Conservation (phyloP, 2,888 invertebrate genomes). For the Polydrusus tereticollis region DNA sequence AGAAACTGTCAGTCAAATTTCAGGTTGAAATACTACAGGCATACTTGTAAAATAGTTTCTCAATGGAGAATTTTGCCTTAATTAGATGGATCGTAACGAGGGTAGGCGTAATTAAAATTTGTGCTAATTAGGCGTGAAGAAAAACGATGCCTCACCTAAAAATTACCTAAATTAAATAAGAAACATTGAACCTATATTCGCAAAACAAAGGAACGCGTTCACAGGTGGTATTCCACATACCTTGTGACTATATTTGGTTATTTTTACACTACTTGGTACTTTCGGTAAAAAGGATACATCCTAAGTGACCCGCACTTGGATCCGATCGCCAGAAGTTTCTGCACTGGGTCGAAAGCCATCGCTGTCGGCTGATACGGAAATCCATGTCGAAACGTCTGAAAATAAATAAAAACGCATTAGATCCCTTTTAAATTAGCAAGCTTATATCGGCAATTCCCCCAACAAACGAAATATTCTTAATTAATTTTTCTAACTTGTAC, state of each 20-base stretch:
- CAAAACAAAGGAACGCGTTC: no score
- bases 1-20: background rate
- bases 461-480: background rate
- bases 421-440: no score
- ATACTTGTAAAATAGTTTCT: background rate
- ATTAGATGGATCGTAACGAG: background rate
- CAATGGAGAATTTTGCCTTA: background rate
- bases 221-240: no score
- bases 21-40: background rate
- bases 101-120: background rate
- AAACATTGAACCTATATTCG: no score
- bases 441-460: no score
- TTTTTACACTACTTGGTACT: no score
- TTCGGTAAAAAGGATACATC: conserved; percentile 90
- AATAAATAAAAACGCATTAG: no score
- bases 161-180: background rate
- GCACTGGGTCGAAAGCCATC: conserved; percentile 98
- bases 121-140: background rate
- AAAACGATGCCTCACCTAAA: background rate
- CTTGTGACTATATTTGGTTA: no score
- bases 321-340: conserved; percentile 96
- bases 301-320: conserved; percentile 94
- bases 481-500: background rate
- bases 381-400: conserved; percentile 96
- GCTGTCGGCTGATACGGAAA: conserved; percentile 98